These are phyloP conservation scores for Hapalemur alaotrensis DNA, from an alignment of 2,797 vertebrate genomes.

Conservation along the genomic window DNA sequence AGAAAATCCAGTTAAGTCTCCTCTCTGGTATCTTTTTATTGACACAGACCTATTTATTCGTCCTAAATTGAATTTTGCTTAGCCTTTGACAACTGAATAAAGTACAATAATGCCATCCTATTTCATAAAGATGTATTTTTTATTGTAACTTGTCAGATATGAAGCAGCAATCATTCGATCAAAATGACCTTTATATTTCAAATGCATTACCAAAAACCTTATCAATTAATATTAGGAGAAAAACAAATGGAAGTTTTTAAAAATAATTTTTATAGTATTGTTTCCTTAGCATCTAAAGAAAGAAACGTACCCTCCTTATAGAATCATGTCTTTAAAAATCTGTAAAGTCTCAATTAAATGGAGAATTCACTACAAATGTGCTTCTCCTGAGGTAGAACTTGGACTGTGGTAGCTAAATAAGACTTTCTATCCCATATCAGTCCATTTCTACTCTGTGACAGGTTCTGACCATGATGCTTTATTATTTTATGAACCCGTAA, in stretches of 20 bases:
- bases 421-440: not conserved
- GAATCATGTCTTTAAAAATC: not conserved
- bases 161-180: not conserved
- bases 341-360: not conserved
- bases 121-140: not conserved
- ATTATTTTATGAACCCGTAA: not conserved
- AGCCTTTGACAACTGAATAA: not conserved
- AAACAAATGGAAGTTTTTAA: not conserved
- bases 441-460: not conserved
- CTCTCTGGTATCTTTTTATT: not conserved
- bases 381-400: not conserved
- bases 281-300: not conserved
- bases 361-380: not conserved
- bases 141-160: constrained; percentile 11
- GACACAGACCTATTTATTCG: not conserved
- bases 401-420: not conserved
- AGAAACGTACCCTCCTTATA: not conserved
- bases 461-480: not conserved
- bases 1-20: not conserved
- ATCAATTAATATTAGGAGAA: not conserved
- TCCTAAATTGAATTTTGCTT: constrained; percentile 28
- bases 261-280: not conserved
- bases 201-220: not conserved
- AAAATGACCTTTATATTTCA: not conserved
- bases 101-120: not conserved